Conservation (phyloP, 2,113 vertebrate species). For the Salvelinus namaycush region DNA sequence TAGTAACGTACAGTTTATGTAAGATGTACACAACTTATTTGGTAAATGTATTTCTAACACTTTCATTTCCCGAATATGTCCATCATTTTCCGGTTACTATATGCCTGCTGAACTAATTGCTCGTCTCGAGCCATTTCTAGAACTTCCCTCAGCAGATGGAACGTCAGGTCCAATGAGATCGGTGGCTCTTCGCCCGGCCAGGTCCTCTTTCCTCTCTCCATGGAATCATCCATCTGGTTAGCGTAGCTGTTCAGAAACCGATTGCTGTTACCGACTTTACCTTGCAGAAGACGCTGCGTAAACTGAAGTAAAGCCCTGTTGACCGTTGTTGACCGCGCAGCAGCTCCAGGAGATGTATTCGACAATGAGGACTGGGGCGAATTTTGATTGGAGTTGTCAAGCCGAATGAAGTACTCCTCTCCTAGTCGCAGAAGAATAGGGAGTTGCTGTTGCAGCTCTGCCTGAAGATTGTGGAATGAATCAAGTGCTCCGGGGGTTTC, state of each 20-base stretch:
- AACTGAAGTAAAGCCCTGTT: slow-evolving; percentile 70
- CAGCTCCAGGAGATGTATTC: slow-evolving; percentile 39
- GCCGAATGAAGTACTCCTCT: slow-evolving; percentile 83
- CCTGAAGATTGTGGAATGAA: slow-evolving; percentile 28
- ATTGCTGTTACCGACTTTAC: slow-evolving; percentile 35
- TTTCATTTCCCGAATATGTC: slow-evolving; percentile 85
- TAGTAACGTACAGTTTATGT: slow-evolving; percentile 65
- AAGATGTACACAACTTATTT: slow-evolving; percentile 64
- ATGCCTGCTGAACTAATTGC: slow-evolving; percentile 84
- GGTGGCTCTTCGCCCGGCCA: slow-evolving; percentile 74
- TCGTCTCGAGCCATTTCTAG: slow-evolving; percentile 88
- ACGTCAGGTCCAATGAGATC: slow-evolving; percentile 91
- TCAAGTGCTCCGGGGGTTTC: slow-evolving; percentile 47
- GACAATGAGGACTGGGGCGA: slow-evolving; percentile 38
- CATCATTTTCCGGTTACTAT: slow-evolving; percentile 90
- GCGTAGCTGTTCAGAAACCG: slow-evolving; percentile 34
- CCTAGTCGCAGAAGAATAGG: slow-evolving; percentile 79
- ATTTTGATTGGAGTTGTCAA: slow-evolving; percentile 72
- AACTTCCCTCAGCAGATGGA: slow-evolving; percentile 89
- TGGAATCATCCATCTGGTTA: slow-evolving; percentile 53
- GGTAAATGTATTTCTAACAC: slow-evolving; percentile 47
- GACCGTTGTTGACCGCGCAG: slow-evolving; percentile 62
- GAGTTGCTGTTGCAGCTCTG: slow-evolving; percentile 52
- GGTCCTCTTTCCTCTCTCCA: slow-evolving; percentile 72
- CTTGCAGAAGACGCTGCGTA: slow-evolving; percentile 59